Evolutionary conservation across 2,113 vertebrate genomes (phyloP), one percentile per base, ranked within the genome.

Genomic region (Passer montanus): DNA sequence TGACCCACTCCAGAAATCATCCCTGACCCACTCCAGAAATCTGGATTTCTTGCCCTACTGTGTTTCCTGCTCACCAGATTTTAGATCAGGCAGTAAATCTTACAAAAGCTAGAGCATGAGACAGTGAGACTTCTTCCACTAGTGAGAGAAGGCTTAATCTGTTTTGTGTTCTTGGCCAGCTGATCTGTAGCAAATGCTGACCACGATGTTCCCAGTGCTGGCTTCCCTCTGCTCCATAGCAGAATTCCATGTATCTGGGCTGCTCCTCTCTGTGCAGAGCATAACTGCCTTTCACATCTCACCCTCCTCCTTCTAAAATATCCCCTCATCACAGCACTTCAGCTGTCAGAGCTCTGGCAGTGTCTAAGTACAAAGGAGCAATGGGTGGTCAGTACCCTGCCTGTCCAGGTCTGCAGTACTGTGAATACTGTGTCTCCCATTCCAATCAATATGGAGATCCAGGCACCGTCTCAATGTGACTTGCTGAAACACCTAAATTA

Each of bases 401-500:
- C 82, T 80, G 22, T 37, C 67, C 85, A 73, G 28, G 41, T 58
- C 75, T 93, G 63, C 46, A 82, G 1, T 13, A 49, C 62, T 56
- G 7, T 31, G 52, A 66, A 28, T 13, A 43, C 18, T 20, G 10
- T 62, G 39, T 53, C 63, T 94, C 46, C 53, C 41, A 44, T 16
- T 56, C 27, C 62, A 76, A 8, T 68, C 62, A 58, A 81, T 53
- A 41, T 0, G 47, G 37, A 90, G 19, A 60, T 73, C 53, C 77
- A 35, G n/a, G 53, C 44, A 60, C 62, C 11, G 4, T 69, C 82
- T 91, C 41, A 11, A 91, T 62, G 22, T 60, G 43, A 56, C 58
- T 87, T 87, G 27, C 74, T 87, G 12, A 41, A 82, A 91, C 37
- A 69, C 26, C 79, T 90, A 68, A 96, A 93, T 96, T 94, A 94